Evolutionary conservation across 2,888 invertebrate genomes (phyloP).

Genomic region (Amiota communis): DNA sequence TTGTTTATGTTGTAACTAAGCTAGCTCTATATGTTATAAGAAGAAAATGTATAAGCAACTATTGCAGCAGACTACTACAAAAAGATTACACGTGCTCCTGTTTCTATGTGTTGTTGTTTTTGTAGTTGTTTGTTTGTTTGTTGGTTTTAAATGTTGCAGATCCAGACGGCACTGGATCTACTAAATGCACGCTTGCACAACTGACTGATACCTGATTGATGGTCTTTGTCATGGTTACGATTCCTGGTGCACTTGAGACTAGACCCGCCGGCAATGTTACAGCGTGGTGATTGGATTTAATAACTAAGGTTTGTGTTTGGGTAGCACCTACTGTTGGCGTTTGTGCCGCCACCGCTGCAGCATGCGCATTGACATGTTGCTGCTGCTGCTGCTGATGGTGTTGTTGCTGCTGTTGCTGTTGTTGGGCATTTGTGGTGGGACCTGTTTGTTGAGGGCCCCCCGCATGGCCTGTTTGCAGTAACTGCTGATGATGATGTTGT

Average conservation of each 20-base stretch:
- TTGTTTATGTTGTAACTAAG: not conserved
- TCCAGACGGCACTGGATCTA: conserved; percentile 1
- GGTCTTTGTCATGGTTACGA: conserved; percentile 79
- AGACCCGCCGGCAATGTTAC: conserved; percentile 75
- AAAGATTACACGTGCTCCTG: not conserved
- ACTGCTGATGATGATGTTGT: conserved; percentile 50
- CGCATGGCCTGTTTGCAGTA: conserved; percentile 55
- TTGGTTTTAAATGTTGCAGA: not conserved
- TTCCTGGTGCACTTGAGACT: conserved; percentile 77
- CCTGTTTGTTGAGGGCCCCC: conserved; percentile 65
- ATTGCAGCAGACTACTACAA: conserved; percentile 7
- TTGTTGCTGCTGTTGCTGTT: conserved; percentile 48
- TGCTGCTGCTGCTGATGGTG: conserved; percentile 47
- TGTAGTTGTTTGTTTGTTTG: conserved; percentile 6
- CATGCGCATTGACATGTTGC: conserved; percentile 47
- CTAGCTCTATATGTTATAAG: not conserved
- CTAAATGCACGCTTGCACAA: conserved; percentile 22
- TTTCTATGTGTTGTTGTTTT: not conserved
- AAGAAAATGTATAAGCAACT: not conserved
- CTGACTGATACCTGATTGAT: conserved; percentile 71
- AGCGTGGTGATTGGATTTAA: conserved; percentile 73
- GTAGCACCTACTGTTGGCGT: conserved; percentile 72
- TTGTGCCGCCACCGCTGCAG: conserved; percentile 51
- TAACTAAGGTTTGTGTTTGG: conserved; percentile 73
- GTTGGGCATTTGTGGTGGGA: conserved; percentile 56